Conservation (phyloP, 2,797 vertebrate species). For the Pipistrellus pygmaeus region DNA sequence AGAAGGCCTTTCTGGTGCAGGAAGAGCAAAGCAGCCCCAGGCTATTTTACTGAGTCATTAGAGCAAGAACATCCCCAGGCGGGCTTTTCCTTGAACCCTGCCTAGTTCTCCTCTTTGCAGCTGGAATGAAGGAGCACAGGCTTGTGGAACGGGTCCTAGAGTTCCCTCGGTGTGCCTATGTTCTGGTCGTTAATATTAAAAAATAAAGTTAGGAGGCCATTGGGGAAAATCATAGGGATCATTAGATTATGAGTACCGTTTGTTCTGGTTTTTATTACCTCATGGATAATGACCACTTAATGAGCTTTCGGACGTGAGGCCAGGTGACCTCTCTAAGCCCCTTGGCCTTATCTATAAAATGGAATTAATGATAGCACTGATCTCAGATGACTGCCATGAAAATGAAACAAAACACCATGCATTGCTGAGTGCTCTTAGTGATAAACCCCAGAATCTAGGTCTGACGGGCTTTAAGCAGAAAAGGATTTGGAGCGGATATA, state of each 20-base stretch:
- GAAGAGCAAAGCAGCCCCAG: neutral
- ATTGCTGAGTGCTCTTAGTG: neutral
- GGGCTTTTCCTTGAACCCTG: conserved; percentile 38
- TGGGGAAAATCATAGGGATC: conserved; percentile 40
- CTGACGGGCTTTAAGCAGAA: conserved; percentile 32
- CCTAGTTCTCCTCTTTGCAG: neutral
- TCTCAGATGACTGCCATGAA: conserved; percentile 63
- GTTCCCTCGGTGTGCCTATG: neutral
- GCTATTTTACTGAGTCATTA: neutral
- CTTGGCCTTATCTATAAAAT: conserved; percentile 55
- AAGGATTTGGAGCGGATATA: conserved; percentile 40
- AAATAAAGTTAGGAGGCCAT: conserved; percentile 19
- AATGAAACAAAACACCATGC: conserved; percentile 25
- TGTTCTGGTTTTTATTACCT: conserved; percentile 61
- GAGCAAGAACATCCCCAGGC: conserved; percentile 14
- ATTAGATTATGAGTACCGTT: conserved; percentile 62
- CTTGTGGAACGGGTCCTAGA: neutral
- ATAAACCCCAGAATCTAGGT: conserved; percentile 41
- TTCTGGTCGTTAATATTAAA: conserved; percentile 58
- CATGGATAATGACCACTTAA: conserved; percentile 47
- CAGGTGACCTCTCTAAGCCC: conserved; percentile 40
- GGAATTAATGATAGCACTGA: neutral
- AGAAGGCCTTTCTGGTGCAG: neutral
- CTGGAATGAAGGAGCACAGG: neutral
- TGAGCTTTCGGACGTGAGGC: conserved; percentile 69